Percentiles rank a stretch among this genome's conserved stretches.
Evolutionary conservation across 2,888 invertebrate species (phyloP).

Genomic region (Neoscelio sp.): DNA sequence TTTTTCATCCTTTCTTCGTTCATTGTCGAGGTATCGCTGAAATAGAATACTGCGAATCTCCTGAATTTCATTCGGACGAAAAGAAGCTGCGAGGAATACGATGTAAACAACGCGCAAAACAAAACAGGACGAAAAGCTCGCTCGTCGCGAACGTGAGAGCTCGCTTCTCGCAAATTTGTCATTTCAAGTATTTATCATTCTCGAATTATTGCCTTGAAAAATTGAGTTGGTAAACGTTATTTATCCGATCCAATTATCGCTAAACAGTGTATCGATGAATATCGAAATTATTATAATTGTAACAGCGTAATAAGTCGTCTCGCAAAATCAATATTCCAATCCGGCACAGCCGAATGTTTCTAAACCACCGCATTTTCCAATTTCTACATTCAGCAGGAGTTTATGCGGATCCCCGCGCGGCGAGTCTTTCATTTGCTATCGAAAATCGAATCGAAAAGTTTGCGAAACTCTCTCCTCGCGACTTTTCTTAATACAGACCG

Average conservation of each 20-base stretch:
- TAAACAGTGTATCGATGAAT: slow-evolving; percentile 28
- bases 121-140: slow-evolving; percentile 7
- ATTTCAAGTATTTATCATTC: slow-evolving; percentile 19
- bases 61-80: slow-evolving; percentile 50
- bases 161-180: slow-evolving; percentile 19
- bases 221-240: slow-evolving; percentile 23
- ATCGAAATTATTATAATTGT: slow-evolving; percentile 43
- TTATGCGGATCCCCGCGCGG: slow-evolving; percentile 26
- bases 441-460: slow-evolving; percentile 59
- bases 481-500: slow-evolving; percentile 51
- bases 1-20: slow-evolving; percentile 30
- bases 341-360: slow-evolving; percentile 11
- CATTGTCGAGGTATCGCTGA: slow-evolving; percentile 15
- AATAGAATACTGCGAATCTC: slow-evolving; percentile 43
- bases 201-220: not conserved
- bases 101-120: slow-evolving; percentile 30
- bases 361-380: slow-evolving; percentile 36
- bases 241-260: slow-evolving; percentile 26
- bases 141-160: not conserved
- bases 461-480: slow-evolving; percentile 28
- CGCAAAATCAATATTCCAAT: slow-evolving; percentile 40
- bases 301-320: slow-evolving; percentile 30
- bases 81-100: slow-evolving; percentile 24
- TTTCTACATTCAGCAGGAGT: slow-evolving; percentile 35
- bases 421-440: slow-evolving; percentile 52